Conservation (phyloP, 1,140 invertebrate genomes). For the Amphibalanus amphitrite region DNA sequence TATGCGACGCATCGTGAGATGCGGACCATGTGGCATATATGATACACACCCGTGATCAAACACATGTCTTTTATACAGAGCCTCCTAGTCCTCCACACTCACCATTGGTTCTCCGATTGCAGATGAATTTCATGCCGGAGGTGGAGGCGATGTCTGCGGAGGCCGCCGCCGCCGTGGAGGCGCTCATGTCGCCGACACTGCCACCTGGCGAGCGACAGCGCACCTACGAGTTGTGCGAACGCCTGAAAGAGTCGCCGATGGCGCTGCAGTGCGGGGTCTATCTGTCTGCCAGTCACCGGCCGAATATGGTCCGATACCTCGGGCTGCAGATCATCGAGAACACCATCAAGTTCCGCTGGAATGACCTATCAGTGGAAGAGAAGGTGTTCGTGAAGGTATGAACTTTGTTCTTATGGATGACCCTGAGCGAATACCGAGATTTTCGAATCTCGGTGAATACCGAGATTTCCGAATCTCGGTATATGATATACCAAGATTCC, state of each 20-base stretch:
- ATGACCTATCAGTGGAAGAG: slow-evolving; percentile 60
- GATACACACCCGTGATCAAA: no score
- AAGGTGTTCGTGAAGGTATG: slow-evolving; percentile 67
- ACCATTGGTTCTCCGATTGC: no score
- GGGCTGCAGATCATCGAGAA: slow-evolving; percentile 77
- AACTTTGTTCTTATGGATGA: background rate
- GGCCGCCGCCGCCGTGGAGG: background rate
- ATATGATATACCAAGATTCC: no score
- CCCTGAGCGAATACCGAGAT: slow-evolving; percentile 11
- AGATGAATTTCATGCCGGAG: background rate
- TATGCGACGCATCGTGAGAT: no score
- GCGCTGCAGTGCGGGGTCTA: slow-evolving; percentile 69
- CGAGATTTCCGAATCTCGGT: background rate
- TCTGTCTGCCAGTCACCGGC: slow-evolving; percentile 48
- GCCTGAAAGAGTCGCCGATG: slow-evolving; percentile 38
- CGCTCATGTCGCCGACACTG: background rate
- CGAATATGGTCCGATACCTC: slow-evolving; percentile 63
- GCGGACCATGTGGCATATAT: no score
- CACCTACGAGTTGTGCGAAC: background rate
- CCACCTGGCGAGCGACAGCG: background rate
- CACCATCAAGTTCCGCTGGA: slow-evolving; percentile 78
- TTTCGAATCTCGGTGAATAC: background rate
- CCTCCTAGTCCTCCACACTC: no score
- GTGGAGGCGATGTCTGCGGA: background rate
- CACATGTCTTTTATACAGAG: no score